Evolutionary conservation across 2,797 vertebrate species (phyloP).

Genomic region (Syngnathus rostellatus): DNA sequence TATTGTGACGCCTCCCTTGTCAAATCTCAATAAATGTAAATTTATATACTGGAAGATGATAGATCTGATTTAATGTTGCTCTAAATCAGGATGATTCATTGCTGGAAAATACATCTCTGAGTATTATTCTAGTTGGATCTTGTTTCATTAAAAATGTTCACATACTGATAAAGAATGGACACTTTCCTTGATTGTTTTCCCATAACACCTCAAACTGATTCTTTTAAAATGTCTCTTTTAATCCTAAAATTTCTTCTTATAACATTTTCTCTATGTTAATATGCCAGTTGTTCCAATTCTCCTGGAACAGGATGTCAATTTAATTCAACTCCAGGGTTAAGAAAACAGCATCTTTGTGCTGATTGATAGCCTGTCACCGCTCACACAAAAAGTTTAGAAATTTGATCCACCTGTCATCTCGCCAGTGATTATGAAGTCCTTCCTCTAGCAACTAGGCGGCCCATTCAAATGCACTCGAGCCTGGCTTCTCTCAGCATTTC

Average conservation of each 20-base stretch:
- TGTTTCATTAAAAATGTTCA: not conserved
- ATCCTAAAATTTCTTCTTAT: conserved; percentile 57
- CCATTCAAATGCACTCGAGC: conserved; percentile 61
- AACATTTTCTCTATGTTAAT: conserved; percentile 66
- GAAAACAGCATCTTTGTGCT: conserved; percentile 61
- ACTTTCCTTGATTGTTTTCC: conserved; percentile 55
- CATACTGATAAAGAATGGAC: conserved; percentile 16
- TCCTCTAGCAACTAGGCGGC: conserved; percentile 39
- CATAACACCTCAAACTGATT: conserved; percentile 42
- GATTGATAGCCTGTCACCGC: conserved; percentile 63
- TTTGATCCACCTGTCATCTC: conserved; percentile 71
- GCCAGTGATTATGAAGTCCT: conserved; percentile 66
- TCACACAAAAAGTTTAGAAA: conserved; percentile 68
- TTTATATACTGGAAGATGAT: not conserved
- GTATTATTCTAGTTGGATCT: not conserved
- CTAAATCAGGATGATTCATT: not conserved
- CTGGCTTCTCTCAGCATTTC: conserved; percentile 46
- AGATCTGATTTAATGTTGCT: not conserved
- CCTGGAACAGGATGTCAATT: conserved; percentile 62
- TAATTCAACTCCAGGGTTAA: conserved; percentile 68
- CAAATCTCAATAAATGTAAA: not conserved
- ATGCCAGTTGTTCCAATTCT: conserved; percentile 59
- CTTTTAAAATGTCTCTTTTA: conserved; percentile 30
- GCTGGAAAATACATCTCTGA: not conserved
- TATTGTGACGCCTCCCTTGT: not conserved